Evolutionary conservation across 2,888 invertebrate genomes (phyloP), one percentile per base, ranked within the genome.

Genomic region (Rhingia rostrata): DNA sequence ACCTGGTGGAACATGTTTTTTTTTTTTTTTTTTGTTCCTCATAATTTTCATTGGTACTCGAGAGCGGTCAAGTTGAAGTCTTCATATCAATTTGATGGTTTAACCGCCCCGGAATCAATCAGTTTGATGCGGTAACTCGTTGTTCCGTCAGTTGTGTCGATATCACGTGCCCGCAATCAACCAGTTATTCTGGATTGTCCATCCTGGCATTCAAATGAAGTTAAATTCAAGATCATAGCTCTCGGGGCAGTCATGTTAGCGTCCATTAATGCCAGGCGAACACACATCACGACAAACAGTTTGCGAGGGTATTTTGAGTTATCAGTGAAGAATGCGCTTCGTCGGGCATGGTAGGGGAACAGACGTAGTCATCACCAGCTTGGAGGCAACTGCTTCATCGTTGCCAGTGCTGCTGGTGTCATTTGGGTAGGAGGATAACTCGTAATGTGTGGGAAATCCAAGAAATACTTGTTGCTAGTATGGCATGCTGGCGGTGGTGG

Each of bases 381-480:
- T 49, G 33, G 37, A 22, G 22, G 22, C 49, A 51, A 51, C 60
- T 51, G 39, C 61, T 67, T 61, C 75, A 61, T 30, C 54, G 47
- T 35, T 43, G 30, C 67, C 22, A 37, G 37, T 22, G 33, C 37
- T 33, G 33, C 22, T 51, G 43, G 58, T 81, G 81, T 81, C 81
- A 77, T 70, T 64, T 70, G 60, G 51, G 39, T 63, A 45, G 41
- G 54, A 74, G 80, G 22, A 22, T 74, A 49, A 49, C 49, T 12
- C 33, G 53, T 33, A 63, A 61, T 75, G 81, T 81, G 81, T 67
- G 51, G 74, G 67, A 69, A 74, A 74, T 60, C 53, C 47, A 60
- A 73, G 60, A 73, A 53, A 56, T 80, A 56, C 67, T 66, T 39
- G 54, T 22, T 61, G 22, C n/a, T 30, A 22, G 6, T 22, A 22